Conservation (phyloP, 2,113 vertebrate genomes). For the Chunga burmeisteri region DNA sequence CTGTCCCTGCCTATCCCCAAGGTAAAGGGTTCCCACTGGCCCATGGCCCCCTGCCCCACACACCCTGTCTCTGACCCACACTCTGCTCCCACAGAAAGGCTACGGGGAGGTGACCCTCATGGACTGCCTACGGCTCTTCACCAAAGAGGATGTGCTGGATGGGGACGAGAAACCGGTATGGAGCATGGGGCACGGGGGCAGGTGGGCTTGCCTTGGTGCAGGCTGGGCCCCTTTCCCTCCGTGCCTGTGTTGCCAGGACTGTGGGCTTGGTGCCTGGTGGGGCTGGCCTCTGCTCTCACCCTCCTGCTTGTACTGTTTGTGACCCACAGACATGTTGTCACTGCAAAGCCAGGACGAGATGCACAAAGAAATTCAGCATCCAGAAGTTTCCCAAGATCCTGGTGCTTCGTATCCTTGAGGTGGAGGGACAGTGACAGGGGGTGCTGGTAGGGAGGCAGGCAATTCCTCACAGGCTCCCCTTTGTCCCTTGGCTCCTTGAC, state of each 20-base stretch:
- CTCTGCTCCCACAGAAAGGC: conserved; percentile 72
- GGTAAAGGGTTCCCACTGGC: conserved; percentile 57
- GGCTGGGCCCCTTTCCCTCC: not conserved
- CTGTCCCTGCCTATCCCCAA: conserved; percentile 92
- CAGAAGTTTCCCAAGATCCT: conserved; percentile 97
- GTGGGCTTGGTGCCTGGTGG: rapidly evolving
- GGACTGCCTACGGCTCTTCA: conserved; percentile 93
- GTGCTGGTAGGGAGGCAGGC: rapidly evolving
- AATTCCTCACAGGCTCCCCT: rapidly evolving
- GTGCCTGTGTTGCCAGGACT: not conserved
- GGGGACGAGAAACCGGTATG: conserved; percentile 93
- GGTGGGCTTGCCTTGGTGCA: not conserved
- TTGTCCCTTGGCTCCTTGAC: conserved; percentile 75
- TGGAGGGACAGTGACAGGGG: not conserved
- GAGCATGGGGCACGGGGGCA: not conserved
- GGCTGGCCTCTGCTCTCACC: not conserved
- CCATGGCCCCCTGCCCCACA: not conserved
- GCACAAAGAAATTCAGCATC: conserved; percentile 94
- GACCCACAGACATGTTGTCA: conserved; percentile 84
- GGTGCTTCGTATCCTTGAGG: conserved; percentile 92
- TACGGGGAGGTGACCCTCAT: conserved; percentile 87
- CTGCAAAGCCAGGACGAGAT: conserved; percentile 90
- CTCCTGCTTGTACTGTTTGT: not conserved
- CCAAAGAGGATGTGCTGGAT: conserved; percentile 92
- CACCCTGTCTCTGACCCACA: not conserved